A percentile compares a stretch with the other conserved stretches of the same genome.
These are phyloP conservation scores for Papilio machaon DNA, from an alignment of 1,140 invertebrate species.

Conservation along the genomic window DNA sequence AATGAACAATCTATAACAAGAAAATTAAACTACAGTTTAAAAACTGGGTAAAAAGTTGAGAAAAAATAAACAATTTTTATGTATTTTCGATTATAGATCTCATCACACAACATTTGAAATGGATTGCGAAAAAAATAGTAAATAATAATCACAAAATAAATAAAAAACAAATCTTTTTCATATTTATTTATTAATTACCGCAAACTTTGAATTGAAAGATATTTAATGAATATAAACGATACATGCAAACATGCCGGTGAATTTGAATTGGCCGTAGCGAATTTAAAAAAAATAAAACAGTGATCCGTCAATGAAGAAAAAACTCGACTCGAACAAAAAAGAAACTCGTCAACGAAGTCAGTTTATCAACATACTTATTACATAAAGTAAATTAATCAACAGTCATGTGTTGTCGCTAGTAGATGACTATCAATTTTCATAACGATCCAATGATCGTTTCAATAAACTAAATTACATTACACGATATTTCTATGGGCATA, in stretches of 20 bases:
- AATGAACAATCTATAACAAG: constrained; percentile 31
- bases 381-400: constrained; percentile 50
- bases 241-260: constrained; percentile 33
- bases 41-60: background rate
- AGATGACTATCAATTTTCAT: constrained; percentile 41
- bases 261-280: constrained; percentile 38
- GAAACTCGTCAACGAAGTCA: constrained; percentile 40
- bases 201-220: constrained; percentile 17
- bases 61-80: constrained; percentile 28
- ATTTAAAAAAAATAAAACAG: constrained; percentile 41
- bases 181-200: constrained; percentile 31
- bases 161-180: background rate
- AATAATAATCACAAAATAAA: too few relatives aligned
- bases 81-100: constrained; percentile 16
- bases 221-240: constrained; percentile 27
- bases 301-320: constrained; percentile 41
- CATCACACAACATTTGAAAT: constrained; percentile 50
- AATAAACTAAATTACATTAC: constrained; percentile 43
- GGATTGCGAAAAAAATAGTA: constrained; percentile 47
- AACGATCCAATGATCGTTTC: too few relatives aligned
- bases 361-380: constrained; percentile 52
- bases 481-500: constrained; percentile 42
- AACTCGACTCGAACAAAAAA: constrained; percentile 41
- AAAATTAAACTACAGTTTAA: constrained; percentile 20
- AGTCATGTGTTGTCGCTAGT: constrained; percentile 42